Conservation (phyloP, 2,113 vertebrate species). For the Apteryx owenii region DNA sequence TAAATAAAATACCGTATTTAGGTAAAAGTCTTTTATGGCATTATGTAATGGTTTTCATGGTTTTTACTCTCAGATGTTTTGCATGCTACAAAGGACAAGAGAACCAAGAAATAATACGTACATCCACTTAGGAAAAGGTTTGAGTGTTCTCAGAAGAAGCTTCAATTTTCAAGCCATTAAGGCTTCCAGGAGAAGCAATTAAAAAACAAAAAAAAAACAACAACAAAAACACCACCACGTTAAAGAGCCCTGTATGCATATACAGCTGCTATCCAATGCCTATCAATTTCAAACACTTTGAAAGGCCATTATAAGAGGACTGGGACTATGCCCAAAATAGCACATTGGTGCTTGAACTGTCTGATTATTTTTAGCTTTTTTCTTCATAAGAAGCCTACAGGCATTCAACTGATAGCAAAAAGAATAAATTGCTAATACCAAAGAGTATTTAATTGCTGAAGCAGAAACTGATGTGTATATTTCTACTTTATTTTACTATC, state of each 20-base stretch:
- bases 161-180: neutral
- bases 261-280: neutral
- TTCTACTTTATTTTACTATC: neutral
- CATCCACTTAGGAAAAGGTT: neutral
- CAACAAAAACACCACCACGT: neutral
- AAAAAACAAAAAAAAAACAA: neutral
- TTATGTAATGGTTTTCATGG: neutral
- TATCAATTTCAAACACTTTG: constrained; percentile 34
- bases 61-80: neutral
- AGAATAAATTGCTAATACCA: neutral
- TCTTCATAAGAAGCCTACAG: neutral
- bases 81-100: neutral
- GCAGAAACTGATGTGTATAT: neutral
- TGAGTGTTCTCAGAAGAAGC: neutral
- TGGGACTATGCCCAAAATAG: neutral
- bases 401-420: neutral
- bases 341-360: neutral
- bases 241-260: neutral
- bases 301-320: neutral
- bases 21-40: neutral
- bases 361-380: neutral
- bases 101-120: neutral
- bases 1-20: neutral
- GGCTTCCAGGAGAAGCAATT: neutral
- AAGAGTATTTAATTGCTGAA: neutral